A percentile compares a stretch with the other conserved stretches of the same genome.
These are phyloP conservation scores for Alcedo quadribrachys DNA, from an alignment of 2,797 vertebrate species.

Conservation along the genomic window DNA sequence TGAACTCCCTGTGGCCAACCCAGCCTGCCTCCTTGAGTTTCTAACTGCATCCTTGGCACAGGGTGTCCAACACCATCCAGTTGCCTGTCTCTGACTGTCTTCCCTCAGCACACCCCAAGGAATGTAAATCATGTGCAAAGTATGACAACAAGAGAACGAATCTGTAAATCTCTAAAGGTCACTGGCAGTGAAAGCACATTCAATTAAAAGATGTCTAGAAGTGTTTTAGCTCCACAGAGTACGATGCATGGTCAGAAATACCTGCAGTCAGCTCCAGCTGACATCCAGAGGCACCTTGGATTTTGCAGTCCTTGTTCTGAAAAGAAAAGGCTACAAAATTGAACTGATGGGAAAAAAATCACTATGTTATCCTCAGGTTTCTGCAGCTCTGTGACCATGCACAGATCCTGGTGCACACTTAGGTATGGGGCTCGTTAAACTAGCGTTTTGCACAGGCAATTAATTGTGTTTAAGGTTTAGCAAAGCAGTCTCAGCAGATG, in stretches of 20 bases:
- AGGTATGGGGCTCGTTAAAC: not conserved
- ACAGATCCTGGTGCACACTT: not conserved
- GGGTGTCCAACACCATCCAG: not conserved
- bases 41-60: not conserved
- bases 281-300: not conserved
- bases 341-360: not conserved
- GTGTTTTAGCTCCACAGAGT: not conserved
- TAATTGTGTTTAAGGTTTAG: not conserved
- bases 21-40: not conserved
- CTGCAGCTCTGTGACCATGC: not conserved
- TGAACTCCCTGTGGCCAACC: not conserved
- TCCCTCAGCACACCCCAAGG: not conserved
- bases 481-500: constrained; percentile 13
- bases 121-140: not conserved
- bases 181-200: not conserved
- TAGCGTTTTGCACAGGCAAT: not conserved
- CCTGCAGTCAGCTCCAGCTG: not conserved
- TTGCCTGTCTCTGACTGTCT: not conserved
- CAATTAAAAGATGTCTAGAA: fast-evolving
- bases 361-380: not conserved
- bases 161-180: not conserved
- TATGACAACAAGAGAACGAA: not conserved
- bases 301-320: not conserved
- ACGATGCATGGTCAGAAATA: not conserved
- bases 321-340: not conserved